Conservation (phyloP, 1,140 invertebrate genomes). For the Acromyrmex charruanus region DNA sequence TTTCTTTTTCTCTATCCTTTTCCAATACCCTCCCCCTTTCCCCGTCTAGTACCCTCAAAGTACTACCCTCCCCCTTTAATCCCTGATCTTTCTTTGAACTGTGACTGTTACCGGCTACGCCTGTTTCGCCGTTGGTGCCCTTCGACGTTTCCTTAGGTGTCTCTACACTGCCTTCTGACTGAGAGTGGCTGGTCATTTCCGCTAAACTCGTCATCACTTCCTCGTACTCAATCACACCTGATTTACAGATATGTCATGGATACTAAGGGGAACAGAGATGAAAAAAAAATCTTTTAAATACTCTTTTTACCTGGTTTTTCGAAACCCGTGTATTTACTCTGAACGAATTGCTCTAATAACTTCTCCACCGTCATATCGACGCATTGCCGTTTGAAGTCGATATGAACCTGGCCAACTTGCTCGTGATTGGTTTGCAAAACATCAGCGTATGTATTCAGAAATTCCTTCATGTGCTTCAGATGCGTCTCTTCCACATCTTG, state of each 20-base stretch:
- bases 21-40: conserved; percentile 84
- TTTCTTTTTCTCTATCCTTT: conserved; percentile 80
- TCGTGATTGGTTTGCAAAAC: conserved; percentile 96
- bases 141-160: conserved; percentile 82
- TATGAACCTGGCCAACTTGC: conserved; percentile 95
- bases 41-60: conserved; percentile 72
- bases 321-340: conserved; percentile 95
- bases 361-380: conserved; percentile 96
- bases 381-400: conserved; percentile 96
- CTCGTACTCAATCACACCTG: conserved; percentile 85
- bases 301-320: conserved; percentile 93
- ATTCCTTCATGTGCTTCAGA: conserved; percentile 98
- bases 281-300: background rate
- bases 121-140: conserved; percentile 85
- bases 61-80: conserved; percentile 82
- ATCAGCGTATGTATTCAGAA: conserved; percentile 95
- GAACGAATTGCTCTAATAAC: conserved; percentile 95
- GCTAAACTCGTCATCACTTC: conserved; percentile 87
- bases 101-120: conserved; percentile 86
- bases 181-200: conserved; percentile 81
- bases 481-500: conserved; percentile 97
- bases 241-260: conserved; percentile 25
- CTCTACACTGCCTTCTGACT: conserved; percentile 75
- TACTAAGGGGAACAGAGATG: background rate
- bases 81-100: conserved; percentile 84